Evolutionary conservation across 1,140 invertebrate genomes (phyloP).

Genomic region (Rhizoglyphus robini): DNA sequence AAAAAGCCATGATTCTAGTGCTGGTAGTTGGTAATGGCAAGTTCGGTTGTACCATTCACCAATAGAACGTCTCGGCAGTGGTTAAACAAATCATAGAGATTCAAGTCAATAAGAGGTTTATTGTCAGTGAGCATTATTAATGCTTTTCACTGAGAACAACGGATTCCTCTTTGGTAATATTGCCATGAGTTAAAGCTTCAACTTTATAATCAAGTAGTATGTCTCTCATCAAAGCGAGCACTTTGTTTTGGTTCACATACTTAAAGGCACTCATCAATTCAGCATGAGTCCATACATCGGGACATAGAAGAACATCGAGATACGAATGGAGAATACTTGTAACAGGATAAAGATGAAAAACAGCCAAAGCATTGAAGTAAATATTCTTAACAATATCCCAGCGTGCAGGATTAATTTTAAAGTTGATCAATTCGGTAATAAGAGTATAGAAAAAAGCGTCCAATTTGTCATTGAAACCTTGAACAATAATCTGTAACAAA

Average conservation of each 20-base stretch:
- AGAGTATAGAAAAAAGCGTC: not conserved
- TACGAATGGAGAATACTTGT: not conserved
- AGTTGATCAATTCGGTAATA: not conserved
- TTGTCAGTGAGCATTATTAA: not conserved
- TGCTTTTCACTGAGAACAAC: not conserved
- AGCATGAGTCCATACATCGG: not conserved
- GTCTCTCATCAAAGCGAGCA: not conserved
- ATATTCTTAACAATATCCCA: not conserved
- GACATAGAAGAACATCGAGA: not conserved
- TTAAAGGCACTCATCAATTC: not conserved
- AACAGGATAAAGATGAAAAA: not conserved
- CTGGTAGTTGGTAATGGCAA: not conserved
- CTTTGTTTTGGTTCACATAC: not conserved
- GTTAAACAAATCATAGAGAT: not conserved
- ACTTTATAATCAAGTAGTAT: not conserved
- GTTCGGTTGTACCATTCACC: not conserved
- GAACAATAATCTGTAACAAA: not conserved
- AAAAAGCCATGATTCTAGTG: slow-evolving; percentile 5
- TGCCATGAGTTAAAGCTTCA: not conserved
- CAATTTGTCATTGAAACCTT: slow-evolving; percentile 7
- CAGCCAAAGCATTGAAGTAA: not conserved
- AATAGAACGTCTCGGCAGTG: not conserved
- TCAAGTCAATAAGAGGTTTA: not conserved
- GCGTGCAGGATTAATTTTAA: not conserved
- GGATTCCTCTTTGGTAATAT: not conserved